These are phyloP conservation scores for Phenacoccus solenopsis DNA, from an alignment of 1,140 invertebrate species.

Conservation along the genomic window DNA sequence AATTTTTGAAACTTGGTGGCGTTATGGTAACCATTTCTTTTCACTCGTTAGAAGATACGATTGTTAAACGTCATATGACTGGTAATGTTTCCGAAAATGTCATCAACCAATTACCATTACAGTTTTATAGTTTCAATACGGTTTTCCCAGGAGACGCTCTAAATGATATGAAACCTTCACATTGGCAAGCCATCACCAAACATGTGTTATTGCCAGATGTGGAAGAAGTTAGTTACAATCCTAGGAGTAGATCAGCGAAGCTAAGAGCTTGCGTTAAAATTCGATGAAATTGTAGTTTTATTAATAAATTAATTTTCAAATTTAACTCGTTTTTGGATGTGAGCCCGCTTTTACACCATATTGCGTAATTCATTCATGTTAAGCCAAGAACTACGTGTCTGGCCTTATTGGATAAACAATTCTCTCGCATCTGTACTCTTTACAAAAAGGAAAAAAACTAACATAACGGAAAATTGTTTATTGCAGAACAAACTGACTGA, in stretches of 20 bases:
- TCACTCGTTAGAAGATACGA: constrained; percentile 89
- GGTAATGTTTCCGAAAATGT: constrained; percentile 38
- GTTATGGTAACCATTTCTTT: constrained; percentile 72
- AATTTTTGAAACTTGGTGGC: constrained; percentile 63
- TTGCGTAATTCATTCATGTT: no score
- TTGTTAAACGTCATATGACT: constrained; percentile 78
- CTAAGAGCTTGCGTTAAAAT: constrained; percentile 63
- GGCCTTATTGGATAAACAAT: no score
- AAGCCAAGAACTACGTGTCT: no score
- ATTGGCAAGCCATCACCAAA: constrained; percentile 67
- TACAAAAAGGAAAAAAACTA: no score
- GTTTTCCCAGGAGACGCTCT: constrained; percentile 28
- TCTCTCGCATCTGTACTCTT: no score
- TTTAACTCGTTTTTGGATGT: no score
- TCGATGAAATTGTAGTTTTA: neutral
- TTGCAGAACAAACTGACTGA: no score
- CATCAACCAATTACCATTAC: constrained; percentile 50
- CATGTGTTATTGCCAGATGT: constrained; percentile 60
- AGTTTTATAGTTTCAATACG: constrained; percentile 42
- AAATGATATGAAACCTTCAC: constrained; percentile 39
- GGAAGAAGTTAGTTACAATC: constrained; percentile 65
- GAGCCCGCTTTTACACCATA: no score
- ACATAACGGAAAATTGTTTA: no score
- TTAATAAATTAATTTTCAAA: no score
- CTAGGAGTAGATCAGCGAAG: constrained; percentile 74